Evolutionary conservation across 2,797 vertebrate species (phyloP).

Genomic region (Mastacembelus armatus): DNA sequence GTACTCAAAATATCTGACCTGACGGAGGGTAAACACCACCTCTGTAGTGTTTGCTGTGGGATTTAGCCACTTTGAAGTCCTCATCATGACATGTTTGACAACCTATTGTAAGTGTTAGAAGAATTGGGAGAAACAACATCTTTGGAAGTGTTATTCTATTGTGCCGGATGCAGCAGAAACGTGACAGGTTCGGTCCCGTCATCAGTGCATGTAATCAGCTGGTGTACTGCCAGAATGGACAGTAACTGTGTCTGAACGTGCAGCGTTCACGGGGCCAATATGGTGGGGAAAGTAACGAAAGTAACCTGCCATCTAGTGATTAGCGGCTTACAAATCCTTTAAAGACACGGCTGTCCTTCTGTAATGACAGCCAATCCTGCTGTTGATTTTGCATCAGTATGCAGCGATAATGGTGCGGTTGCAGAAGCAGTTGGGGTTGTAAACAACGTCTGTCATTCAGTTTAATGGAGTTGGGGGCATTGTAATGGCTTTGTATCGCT

Average conservation of each 20-base stretch:
- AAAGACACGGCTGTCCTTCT: conserved; percentile 41
- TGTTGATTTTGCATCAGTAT: conserved; percentile 66
- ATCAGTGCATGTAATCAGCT: not conserved
- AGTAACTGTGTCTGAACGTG: not conserved
- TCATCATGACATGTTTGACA: too few species aligned
- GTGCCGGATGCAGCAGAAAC: not conserved
- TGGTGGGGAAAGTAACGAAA: conserved; percentile 4
- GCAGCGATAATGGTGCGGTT: conserved; percentile 62
- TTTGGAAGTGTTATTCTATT: too few species aligned
- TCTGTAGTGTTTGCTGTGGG: too few species aligned
- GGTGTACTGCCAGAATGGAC: not conserved
- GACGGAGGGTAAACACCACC: too few species aligned
- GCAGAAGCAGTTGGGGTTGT: conserved; percentile 67
- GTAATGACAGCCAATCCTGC: conserved; percentile 56
- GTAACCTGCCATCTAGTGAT: conserved; percentile 36
- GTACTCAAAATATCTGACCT: too few species aligned
- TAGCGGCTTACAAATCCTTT: conserved; percentile 47
- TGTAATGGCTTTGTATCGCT: conserved; percentile 67
- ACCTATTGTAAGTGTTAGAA: too few species aligned
- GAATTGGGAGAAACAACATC: too few species aligned
- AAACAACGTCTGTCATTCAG: conserved; percentile 76
- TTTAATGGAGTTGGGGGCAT: conserved; percentile 71
- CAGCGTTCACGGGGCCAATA: not conserved
- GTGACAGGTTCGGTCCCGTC: not conserved
- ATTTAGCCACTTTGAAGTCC: too few species aligned